These are phyloP conservation scores for Danio albolineatus DNA, from an alignment of 2,797 vertebrate species.

Conservation along the genomic window DNA sequence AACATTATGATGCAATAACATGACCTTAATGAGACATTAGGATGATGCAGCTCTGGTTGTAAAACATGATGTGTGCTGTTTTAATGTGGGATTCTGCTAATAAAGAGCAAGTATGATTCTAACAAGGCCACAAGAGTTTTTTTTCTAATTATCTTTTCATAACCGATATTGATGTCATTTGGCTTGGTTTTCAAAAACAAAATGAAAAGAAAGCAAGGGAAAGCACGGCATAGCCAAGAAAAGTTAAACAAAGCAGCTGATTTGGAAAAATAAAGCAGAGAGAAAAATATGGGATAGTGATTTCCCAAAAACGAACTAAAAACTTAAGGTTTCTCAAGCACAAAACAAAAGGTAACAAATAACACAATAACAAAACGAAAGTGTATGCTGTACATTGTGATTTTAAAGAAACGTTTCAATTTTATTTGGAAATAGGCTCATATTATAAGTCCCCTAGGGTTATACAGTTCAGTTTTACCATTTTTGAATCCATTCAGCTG, in stretches of 20 bases:
- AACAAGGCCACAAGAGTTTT: not conserved
- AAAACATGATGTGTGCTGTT: conserved; percentile 7
- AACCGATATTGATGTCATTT: not conserved
- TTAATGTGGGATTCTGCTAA: not conserved
- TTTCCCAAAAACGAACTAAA: too few relatives aligned
- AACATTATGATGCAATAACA: conserved; percentile 10
- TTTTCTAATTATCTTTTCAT: not conserved
- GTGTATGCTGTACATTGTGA: too few relatives aligned
- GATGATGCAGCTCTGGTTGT: not conserved
- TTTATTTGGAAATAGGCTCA: too few relatives aligned
- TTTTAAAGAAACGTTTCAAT: too few relatives aligned
- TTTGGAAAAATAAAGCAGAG: too few relatives aligned
- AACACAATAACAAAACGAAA: too few relatives aligned
- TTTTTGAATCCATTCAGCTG: too few relatives aligned
- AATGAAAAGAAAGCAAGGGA: not conserved
- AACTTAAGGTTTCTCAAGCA: too few relatives aligned
- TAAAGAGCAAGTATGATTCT: conserved; percentile 12
- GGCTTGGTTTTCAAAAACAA: not conserved
- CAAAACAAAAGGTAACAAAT: too few relatives aligned
- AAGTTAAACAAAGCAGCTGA: not conserved
- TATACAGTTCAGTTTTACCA: too few relatives aligned
- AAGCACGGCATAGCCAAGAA: not conserved
- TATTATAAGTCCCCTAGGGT: too few relatives aligned
- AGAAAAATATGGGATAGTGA: too few relatives aligned
- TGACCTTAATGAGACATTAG: conserved; percentile 18